Evolutionary conservation across 2,113 vertebrate species (phyloP).

Genomic region (Phyllostomus hastatus): DNA sequence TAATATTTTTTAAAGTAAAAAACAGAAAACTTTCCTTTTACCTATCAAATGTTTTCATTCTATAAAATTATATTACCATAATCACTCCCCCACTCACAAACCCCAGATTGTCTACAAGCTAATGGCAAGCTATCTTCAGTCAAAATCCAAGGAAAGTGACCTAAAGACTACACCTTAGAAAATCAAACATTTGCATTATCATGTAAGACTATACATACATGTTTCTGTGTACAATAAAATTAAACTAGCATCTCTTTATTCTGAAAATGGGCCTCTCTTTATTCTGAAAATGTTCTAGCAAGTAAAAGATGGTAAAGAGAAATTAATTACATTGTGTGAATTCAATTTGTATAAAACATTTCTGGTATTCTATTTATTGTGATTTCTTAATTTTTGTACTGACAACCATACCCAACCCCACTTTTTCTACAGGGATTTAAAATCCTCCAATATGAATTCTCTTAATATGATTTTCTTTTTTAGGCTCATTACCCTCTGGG

Average conservation of each 20-base stretch:
- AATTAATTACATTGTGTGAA: background rate
- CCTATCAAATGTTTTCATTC: slow-evolving; percentile 7
- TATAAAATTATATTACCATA: background rate
- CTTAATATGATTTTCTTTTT: background rate
- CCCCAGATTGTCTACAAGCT: background rate
- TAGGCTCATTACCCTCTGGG: background rate
- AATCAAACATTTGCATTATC: background rate
- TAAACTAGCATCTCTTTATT: slow-evolving; percentile 12
- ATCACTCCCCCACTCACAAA: background rate
- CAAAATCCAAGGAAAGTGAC: background rate
- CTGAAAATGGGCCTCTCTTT: background rate
- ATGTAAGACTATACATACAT: background rate
- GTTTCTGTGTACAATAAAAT: background rate
- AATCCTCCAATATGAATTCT: background rate
- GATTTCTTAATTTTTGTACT: background rate
- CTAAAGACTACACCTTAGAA: background rate
- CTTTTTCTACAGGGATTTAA: slow-evolving; percentile 14
- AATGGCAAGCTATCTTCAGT: background rate
- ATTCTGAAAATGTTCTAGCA: slow-evolving; percentile 20
- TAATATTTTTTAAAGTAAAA: background rate
- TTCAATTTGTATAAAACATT: slow-evolving; percentile 10
- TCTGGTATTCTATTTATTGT: background rate
- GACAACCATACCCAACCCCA: background rate
- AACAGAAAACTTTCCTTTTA: background rate
- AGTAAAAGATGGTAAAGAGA: background rate